Base-by-base conservation (phyloP, 2,888 invertebrate species). In the Apomyelois bistriatella region DNA sequence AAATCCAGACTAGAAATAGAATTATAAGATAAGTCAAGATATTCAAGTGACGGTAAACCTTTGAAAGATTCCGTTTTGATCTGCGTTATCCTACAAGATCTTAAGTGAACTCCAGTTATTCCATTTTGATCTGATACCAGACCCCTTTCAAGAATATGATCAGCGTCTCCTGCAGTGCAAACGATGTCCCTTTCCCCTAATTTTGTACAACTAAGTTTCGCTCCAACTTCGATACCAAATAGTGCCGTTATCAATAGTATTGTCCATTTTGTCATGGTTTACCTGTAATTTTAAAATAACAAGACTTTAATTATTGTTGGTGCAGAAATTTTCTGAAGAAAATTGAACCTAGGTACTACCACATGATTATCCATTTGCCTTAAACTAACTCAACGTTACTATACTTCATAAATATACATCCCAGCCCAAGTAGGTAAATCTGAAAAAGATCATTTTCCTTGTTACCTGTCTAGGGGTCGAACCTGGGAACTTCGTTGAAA, bases 1-100 rank as follows among this genome's bases (percentile, higher is more conserved):
- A 76, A 60, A 60, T 72, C 67, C 0, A 85, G 53, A n/a, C 53
- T 57, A 6, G 54, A 52, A 32, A 85, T 69, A 53, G 71, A 74
- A 56, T 85, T 85, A 7, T 63, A 42, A 3, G 82, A 80, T 15
- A 85, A 52, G 59, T 83, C 82, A 1, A 85, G 59, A 43, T 70
- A 62, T 61, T 72, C 59, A 1, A 82, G 58, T n/a, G 63, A 53
- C 13, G 63, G 63, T 10, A 81, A 59, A 9, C 68, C 62, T 36
- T 73, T 56, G 46, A 85, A 85, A 1, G 76, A 66, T 55, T 74
- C 75, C 1, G 52, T 60, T 10, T 75, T 73, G 0, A 85, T 55
- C 0, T 66, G 65, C 1, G 53, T 67, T 2, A 76, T 66, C 10
- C 65, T 62, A 55, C 76, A 76, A 8, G 49, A 58, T 35, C 56